phyloP scores from a whole-genome alignment of 2,797 vertebrate genomes.

The Chaenodraco wilsoni region DNA sequence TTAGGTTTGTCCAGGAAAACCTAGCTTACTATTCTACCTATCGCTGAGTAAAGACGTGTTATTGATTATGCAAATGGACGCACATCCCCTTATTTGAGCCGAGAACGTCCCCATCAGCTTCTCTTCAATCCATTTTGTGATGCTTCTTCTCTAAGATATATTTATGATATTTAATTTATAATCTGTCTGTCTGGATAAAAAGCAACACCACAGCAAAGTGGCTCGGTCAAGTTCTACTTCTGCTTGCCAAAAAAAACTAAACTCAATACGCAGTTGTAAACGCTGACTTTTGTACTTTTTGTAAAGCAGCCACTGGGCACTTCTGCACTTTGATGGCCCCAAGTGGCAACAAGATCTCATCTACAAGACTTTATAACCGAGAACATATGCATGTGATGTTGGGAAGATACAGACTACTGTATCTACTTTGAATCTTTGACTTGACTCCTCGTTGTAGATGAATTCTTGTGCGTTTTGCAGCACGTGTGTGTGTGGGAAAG shows the following conservation, averaged over 20 bases:
- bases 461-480: neutral
- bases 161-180: slow-evolving; percentile 35
- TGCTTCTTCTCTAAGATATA: slow-evolving; percentile 24
- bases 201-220: slow-evolving; percentile 9
- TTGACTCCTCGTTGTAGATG: slow-evolving; percentile 7
- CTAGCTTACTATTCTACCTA: slow-evolving; percentile 15
- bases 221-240: slow-evolving; percentile 8
- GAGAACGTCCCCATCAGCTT: slow-evolving; percentile 22
- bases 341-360: slow-evolving; percentile 17
- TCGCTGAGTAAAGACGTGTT: slow-evolving; percentile 6
- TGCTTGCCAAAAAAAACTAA: slow-evolving; percentile 36
- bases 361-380: slow-evolving; percentile 6
- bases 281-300: slow-evolving; percentile 10
- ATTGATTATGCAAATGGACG: slow-evolving; percentile 36
- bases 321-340: slow-evolving; percentile 36
- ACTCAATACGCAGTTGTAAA: slow-evolving; percentile 18
- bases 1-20: slow-evolving; percentile 47
- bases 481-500: no score
- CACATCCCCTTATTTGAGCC: slow-evolving; percentile 2
- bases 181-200: slow-evolving; percentile 30
- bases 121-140: slow-evolving; percentile 3
- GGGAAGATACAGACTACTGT: slow-evolving; percentile 2
- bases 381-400: slow-evolving; percentile 5
- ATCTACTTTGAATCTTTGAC: slow-evolving; percentile 2
- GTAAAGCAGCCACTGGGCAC: slow-evolving; percentile 8